A percentile compares a stretch with the other conserved stretches of the same genome.
Conservation (phyloP, 2,113 vertebrate species). For the Micromys minutus region DNA sequence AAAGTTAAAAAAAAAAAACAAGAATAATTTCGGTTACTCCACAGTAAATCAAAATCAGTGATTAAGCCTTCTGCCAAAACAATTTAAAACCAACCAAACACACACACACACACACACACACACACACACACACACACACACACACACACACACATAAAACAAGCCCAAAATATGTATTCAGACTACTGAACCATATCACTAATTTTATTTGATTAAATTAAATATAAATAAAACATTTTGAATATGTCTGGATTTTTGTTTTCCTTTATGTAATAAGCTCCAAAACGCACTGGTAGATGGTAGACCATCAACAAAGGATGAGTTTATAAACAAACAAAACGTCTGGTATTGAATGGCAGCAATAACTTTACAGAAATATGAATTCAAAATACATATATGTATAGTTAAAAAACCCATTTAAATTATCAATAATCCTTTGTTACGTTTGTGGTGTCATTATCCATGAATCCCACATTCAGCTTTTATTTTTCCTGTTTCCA, state of each 20-base stretch:
- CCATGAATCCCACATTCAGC: slow-evolving; percentile 3
- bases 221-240: not conserved
- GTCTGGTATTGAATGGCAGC: not conserved
- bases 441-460: not conserved
- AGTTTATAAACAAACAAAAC: not conserved
- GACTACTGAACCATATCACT: not conserved
- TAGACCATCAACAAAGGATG: not conserved
- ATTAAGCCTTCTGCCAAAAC: not conserved
- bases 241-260: not conserved
- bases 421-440: not conserved
- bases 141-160: too few species aligned
- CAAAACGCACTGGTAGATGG: not conserved
- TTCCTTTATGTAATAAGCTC: not conserved
- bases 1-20: not conserved
- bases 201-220: not conserved
- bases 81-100: not conserved
- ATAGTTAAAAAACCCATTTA: slow-evolving; percentile 1
- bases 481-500: slow-evolving; percentile 5
- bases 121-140: too few species aligned
- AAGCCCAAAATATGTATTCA: not conserved
- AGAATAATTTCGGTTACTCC: not conserved
- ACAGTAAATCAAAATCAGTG: not conserved
- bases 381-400: not conserved
- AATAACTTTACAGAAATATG: not conserved
- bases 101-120: too few species aligned